Percentiles rank a stretch among this genome's conserved stretches.
These are phyloP conservation scores for Drosophila bocqueti DNA, from an alignment of 1,140 invertebrate species.

Conservation along the genomic window DNA sequence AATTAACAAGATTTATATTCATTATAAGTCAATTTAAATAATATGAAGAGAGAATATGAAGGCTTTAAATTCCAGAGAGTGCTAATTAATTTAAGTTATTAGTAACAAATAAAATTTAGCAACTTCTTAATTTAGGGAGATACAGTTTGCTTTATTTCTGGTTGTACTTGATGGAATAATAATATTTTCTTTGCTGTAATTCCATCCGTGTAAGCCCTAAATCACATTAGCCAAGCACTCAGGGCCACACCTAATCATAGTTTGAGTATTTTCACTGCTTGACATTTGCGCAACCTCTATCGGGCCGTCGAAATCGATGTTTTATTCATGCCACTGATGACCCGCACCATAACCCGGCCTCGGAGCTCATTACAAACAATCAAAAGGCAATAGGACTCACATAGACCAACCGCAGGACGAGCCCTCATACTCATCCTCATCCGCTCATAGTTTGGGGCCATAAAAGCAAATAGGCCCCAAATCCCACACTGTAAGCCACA, in stretches of 20 bases:
- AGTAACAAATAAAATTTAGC: too few relatives aligned
- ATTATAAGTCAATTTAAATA: neutral
- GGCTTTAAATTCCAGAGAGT: too few relatives aligned
- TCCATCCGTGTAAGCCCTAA: neutral
- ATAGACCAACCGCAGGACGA: constrained; percentile 35
- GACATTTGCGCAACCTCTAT: constrained; percentile 44
- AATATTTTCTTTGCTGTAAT: neutral
- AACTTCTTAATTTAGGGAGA: neutral
- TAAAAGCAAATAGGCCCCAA: constrained; percentile 45
- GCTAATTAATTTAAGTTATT: neutral
- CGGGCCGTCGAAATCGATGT: constrained; percentile 37
- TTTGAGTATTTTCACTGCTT: constrained; percentile 20
- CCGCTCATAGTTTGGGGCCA: constrained; percentile 9
- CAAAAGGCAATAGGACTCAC: constrained; percentile 72
- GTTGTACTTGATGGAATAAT: too few relatives aligned
- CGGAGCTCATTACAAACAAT: constrained; percentile 73
- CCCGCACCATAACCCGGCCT: constrained; percentile 30
- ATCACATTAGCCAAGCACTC: constrained; percentile 15
- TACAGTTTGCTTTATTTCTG: too few relatives aligned
- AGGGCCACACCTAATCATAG: neutral
- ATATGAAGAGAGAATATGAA: too few relatives aligned
- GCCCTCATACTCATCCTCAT: neutral
- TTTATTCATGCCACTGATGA: constrained; percentile 56
- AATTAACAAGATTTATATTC: neutral
- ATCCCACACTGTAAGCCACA: constrained; percentile 23